Conservation (phyloP, 2,888 invertebrate genomes). For the Synergus japonicus region DNA sequence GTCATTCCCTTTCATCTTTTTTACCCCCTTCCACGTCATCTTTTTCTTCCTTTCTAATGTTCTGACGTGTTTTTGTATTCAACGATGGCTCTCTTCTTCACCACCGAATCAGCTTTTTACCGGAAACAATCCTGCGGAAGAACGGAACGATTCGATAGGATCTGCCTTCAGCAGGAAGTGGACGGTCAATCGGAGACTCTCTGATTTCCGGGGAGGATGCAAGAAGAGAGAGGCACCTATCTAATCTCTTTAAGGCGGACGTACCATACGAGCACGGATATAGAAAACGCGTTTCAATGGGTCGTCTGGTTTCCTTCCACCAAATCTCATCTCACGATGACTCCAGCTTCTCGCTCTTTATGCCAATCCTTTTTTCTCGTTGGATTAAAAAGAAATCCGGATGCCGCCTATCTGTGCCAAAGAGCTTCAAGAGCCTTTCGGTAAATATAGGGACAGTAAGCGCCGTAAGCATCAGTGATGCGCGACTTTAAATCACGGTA, state of each 20-base stretch:
- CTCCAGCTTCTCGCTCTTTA: slow-evolving; percentile 40
- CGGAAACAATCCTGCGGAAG: slow-evolving; percentile 38
- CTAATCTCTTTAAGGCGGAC: slow-evolving; percentile 26
- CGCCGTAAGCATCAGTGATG: neutral
- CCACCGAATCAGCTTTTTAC: slow-evolving; percentile 19
- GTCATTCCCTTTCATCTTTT: slow-evolving; percentile 21
- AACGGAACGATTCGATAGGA: neutral
- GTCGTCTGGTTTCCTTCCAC: slow-evolving; percentile 39
- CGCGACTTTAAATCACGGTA: neutral
- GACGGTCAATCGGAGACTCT: slow-evolving; percentile 23
- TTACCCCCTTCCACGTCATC: neutral
- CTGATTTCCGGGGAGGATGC: slow-evolving; percentile 22
- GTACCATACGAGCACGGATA: slow-evolving; percentile 29
- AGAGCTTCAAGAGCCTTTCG: slow-evolving; percentile 29
- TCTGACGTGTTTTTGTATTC: slow-evolving; percentile 4
- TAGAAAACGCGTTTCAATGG: slow-evolving; percentile 41
- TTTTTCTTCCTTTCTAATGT: neutral
- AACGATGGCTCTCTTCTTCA: neutral
- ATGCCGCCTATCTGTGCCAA: slow-evolving; percentile 17
- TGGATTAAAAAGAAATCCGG: slow-evolving; percentile 38
- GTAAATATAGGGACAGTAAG: slow-evolving; percentile 35
- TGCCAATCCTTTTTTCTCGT: slow-evolving; percentile 56
- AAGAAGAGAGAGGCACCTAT: slow-evolving; percentile 35
- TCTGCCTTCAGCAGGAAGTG: slow-evolving; percentile 11
- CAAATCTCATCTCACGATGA: slow-evolving; percentile 35